phyloP scores from a whole-genome alignment of 2,888 invertebrate species.

The Apocheima hispidaria region DNA sequence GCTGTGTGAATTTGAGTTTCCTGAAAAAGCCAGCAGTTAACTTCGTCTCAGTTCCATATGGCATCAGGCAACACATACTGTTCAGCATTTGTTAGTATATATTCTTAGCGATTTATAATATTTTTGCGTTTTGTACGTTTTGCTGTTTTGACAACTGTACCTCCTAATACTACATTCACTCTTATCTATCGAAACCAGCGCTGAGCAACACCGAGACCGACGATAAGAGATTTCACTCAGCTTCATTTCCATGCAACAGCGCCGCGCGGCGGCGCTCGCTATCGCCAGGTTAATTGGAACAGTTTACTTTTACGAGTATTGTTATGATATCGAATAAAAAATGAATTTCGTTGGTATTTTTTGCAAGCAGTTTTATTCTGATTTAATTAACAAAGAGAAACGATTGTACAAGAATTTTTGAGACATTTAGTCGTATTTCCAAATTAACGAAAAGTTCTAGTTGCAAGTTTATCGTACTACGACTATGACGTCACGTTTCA shows the following conservation, averaged over 20 bases:
- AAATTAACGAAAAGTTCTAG: too few species aligned
- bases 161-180: background rate
- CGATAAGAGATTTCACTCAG: constrained; percentile 3
- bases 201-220: constrained; percentile 2
- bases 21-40: too few species aligned
- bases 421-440: too few species aligned
- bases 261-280: background rate
- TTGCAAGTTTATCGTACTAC: too few species aligned
- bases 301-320: constrained; percentile 19
- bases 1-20: too few species aligned
- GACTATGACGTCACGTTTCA: too few species aligned
- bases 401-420: background rate
- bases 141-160: background rate
- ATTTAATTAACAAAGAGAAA: background rate
- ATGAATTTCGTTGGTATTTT: background rate
- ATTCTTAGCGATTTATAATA: background rate
- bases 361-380: constrained; percentile 1
- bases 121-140: background rate
- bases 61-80: too few species aligned
- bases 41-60: too few species aligned
- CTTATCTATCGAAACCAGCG: constrained; percentile 9
- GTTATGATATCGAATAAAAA: constrained; percentile 12
- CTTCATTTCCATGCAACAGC: background rate
- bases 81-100: too few species aligned
- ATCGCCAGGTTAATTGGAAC: constrained; percentile 13